Evolutionary conservation across 2,797 vertebrate species (phyloP).

Genomic region (Alauda arvensis): DNA sequence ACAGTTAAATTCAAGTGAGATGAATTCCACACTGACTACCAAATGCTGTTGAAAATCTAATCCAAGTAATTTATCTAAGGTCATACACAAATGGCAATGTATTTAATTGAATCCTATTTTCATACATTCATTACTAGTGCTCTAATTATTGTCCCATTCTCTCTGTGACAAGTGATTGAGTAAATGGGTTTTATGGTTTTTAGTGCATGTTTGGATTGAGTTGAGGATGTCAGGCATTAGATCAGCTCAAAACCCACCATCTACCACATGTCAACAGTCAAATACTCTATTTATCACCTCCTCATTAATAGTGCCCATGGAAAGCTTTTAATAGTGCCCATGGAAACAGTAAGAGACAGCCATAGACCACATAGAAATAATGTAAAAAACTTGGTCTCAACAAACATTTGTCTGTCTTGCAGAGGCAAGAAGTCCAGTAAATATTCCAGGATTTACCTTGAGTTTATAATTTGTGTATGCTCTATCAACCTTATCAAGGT

Average conservation of each 20-base stretch:
- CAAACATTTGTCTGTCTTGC: background rate
- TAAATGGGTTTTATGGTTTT: background rate
- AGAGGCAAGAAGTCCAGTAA: background rate
- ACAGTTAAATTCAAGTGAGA: background rate
- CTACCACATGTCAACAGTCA: background rate
- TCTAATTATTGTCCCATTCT: background rate
- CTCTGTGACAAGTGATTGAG: background rate
- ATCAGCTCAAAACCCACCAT: background rate
- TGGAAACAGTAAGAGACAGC: background rate
- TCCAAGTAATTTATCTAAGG: background rate
- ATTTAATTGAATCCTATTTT: constrained; percentile 16
- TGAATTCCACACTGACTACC: background rate
- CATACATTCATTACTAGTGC: background rate
- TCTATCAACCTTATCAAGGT: accelerated
- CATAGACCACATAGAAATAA: background rate
- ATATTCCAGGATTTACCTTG: background rate
- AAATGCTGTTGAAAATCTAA: background rate
- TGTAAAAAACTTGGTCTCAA: background rate
- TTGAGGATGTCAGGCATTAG: background rate
- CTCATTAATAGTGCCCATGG: background rate
- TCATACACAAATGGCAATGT: background rate
- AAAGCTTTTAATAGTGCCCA: background rate
- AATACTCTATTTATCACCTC: background rate
- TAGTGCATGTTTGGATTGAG: background rate
- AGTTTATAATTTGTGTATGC: background rate